Evolutionary conservation across 1,140 invertebrate species (phyloP).

Genomic region (Parapsyche elsis): DNA sequence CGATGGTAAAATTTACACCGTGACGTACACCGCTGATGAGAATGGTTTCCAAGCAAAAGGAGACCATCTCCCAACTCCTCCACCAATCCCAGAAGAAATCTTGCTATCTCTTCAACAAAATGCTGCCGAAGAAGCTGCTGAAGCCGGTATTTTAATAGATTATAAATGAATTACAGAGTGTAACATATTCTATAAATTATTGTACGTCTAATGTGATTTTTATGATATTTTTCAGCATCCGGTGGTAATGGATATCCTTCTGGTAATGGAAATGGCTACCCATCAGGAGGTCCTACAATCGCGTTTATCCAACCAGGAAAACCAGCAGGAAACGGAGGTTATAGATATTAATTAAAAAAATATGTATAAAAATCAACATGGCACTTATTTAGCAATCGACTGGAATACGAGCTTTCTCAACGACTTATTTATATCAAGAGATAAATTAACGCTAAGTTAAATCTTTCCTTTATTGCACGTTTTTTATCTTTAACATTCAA

Average conservation of each 20-base stretch:
- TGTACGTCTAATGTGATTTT: not conserved
- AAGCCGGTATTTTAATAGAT: not conserved
- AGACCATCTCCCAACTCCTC: constrained; percentile 65
- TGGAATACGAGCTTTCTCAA: constrained; percentile 1
- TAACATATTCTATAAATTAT: not conserved
- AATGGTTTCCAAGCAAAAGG: constrained; percentile 72
- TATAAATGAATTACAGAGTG: too few relatives aligned
- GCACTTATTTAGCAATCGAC: not conserved
- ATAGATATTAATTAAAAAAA: constrained; percentile 47
- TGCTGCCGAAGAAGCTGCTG: constrained; percentile 59
- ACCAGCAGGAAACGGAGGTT: constrained; percentile 48
- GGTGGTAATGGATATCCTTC: constrained; percentile 49
- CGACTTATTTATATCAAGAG: constrained; percentile 7
- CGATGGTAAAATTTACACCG: constrained; percentile 74
- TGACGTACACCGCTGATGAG: constrained; percentile 79
- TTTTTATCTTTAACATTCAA: constrained; percentile 1
- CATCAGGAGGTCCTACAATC: not conserved
- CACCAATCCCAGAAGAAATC: constrained; percentile 67
- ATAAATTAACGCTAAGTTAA: constrained; percentile 11
- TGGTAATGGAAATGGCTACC: constrained; percentile 44
- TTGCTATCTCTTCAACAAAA: constrained; percentile 60
- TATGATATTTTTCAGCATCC: not conserved
- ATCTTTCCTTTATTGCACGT: constrained; percentile 4
- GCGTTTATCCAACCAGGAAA: constrained; percentile 22
- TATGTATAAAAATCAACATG: not conserved